phyloP scores from a whole-genome alignment of 1,140 invertebrate genomes.

The Maniola jurtina region DNA sequence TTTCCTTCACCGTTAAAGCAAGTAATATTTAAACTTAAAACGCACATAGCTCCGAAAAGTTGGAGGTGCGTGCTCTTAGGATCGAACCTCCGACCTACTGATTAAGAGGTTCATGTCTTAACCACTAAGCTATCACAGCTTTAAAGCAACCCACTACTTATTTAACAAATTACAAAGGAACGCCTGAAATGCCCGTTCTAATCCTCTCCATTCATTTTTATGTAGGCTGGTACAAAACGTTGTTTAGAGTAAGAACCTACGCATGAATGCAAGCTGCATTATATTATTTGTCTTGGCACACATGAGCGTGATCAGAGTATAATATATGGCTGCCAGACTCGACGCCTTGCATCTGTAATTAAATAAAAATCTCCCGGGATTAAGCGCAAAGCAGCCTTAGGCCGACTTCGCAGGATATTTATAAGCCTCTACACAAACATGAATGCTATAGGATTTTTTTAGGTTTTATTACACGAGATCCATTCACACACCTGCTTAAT shows the following conservation, averaged over 20 bases:
- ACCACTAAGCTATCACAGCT: no score
- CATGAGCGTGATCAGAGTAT: conserved; percentile 38
- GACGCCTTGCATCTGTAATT: conserved; percentile 42
- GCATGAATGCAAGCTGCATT: conserved; percentile 27
- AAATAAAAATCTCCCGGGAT: conserved; percentile 51
- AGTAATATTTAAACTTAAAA: no score
- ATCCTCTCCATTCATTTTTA: conserved; percentile 13
- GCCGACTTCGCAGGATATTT: conserved; percentile 20
- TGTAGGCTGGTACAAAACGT: background rate
- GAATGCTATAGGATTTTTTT: background rate
- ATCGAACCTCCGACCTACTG: no score
- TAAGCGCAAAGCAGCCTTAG: conserved; percentile 31
- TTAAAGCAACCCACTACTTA: background rate
- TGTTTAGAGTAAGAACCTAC: background rate
- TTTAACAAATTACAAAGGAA: background rate
- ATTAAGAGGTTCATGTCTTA: no score
- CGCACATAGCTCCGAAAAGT: no score
- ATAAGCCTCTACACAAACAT: conserved; percentile 13
- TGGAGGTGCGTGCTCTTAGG: no score
- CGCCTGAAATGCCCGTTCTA: background rate
- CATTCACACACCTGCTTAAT: conserved; percentile 19
- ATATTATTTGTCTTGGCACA: conserved; percentile 36
- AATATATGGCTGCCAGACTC: conserved; percentile 35
- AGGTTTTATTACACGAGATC: background rate
- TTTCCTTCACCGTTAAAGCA: no score